Base-by-base conservation (phyloP, 2,113 vertebrate genomes). In the Condylura cristata region DNA sequence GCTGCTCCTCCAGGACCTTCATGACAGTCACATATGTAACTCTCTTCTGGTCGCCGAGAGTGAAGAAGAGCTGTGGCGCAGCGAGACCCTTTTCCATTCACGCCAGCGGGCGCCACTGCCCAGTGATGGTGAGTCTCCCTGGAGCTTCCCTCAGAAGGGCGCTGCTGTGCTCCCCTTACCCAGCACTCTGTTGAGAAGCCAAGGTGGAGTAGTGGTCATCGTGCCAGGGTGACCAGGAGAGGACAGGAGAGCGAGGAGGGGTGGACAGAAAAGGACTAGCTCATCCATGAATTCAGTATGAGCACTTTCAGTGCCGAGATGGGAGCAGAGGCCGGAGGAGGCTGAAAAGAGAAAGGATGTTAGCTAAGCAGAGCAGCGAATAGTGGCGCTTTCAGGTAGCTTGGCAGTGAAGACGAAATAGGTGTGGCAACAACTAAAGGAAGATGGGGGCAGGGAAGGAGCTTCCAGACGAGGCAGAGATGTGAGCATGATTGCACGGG, bases 11-110 rank as follows among this genome's bases (percentile, higher is more conserved):
- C 99, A 99, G 95, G 99, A 99, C 95, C 98, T 99, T 8, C 99
- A 99, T 9, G 99, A 99, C 97, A 99, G 99, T 83, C 99, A 99
- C 8, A 97, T 99, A 82, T 99, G 99, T 96, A 99, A 99, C 98
- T 99, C 99, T 13, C 98, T 99, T 56, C 98, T 99, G 97, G 99
- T 99, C 94, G 99, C 99, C 6, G 99, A 99, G 98, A 99, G 99
- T 16, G 99, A 99, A 92, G 99, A 99, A 91, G 99, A 99, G 94
- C 99, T 99, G 97, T 99, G 99, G 99, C 99, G 99, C 97, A 99
- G 98, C 0, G 99, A 99, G 97, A 99, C 99, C 0, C 98, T 98
- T 17, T 99, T 99, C 90, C 98, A 98, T 68, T 98, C 98, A 0
- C 98, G 98, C 93, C 98, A 98, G 92, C 99, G 99, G 91, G 98